A percentile compares a stretch with the other conserved stretches of the same genome.
phyloP scores from a whole-genome alignment of 2,113 vertebrate species.

The Hippocampus barbouri region DNA sequence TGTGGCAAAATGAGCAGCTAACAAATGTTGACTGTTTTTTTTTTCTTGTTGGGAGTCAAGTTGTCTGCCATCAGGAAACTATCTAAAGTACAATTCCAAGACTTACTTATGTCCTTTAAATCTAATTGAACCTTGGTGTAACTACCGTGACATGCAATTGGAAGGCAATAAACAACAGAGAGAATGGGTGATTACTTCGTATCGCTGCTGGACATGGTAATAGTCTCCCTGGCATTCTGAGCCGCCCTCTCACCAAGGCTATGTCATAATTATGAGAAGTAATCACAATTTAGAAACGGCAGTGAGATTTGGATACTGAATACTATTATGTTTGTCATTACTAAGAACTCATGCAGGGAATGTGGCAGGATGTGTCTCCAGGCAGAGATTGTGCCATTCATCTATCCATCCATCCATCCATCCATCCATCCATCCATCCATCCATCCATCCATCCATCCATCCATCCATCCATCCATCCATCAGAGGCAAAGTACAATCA shows the following conservation, averaged over 20 bases:
- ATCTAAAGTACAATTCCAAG: slow-evolving; percentile 41
- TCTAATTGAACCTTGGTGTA: slow-evolving; percentile 68
- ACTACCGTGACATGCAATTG: slow-evolving; percentile 63
- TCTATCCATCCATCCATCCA: background rate
- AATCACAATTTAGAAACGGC: slow-evolving; percentile 34
- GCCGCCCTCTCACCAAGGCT: slow-evolving; percentile 38
- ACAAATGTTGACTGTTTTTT: slow-evolving; percentile 38
- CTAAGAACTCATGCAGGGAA: slow-evolving; percentile 33
- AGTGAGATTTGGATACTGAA: slow-evolving; percentile 38
- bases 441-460: too few relatives aligned
- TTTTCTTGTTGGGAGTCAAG: slow-evolving; percentile 34
- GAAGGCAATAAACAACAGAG: slow-evolving; percentile 62
- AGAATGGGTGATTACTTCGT: slow-evolving; percentile 70
- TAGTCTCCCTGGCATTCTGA: slow-evolving; percentile 54
- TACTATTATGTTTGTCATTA: slow-evolving; percentile 49
- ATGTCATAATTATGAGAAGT: slow-evolving; percentile 52
- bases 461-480: too few relatives aligned
- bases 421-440: background rate
- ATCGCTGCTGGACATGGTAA: slow-evolving; percentile 66
- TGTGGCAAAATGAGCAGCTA: slow-evolving; percentile 13
- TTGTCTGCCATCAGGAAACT: slow-evolving; percentile 30
- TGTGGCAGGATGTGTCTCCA: slow-evolving; percentile 33
- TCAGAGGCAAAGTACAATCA: background rate
- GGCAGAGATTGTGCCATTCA: slow-evolving; percentile 16
- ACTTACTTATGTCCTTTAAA: slow-evolving; percentile 64